Percentiles rank a stretch among this genome's conserved stretches.
These are phyloP conservation scores for Augochlora pura DNA, from an alignment of 1,140 invertebrate genomes.

Conservation along the genomic window DNA sequence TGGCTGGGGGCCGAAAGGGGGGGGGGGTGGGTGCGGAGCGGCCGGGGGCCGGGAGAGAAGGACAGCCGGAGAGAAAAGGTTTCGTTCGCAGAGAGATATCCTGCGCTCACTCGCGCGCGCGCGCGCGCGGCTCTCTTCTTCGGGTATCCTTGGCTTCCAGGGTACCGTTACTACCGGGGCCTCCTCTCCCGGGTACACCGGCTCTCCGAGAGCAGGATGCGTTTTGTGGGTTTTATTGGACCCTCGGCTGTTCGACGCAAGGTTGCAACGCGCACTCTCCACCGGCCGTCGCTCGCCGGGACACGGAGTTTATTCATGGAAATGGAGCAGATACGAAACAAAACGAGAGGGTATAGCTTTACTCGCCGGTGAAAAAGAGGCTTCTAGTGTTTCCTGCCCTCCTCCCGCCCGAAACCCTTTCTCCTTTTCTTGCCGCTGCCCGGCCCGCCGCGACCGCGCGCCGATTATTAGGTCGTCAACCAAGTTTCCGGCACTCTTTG, in stretches of 20 bases:
- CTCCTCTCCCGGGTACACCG: conserved; percentile 8
- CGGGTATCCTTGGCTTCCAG: conserved; percentile 42
- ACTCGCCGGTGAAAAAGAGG: conserved; percentile 33
- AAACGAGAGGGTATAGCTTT: conserved; percentile 44
- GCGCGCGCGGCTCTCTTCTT: conserved; percentile 15
- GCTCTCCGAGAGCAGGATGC: conserved; percentile 9
- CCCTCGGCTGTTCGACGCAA: conserved; percentile 15
- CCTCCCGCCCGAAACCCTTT: neutral
- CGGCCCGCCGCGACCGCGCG: too few relatives aligned
- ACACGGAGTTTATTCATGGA: conserved; percentile 33
- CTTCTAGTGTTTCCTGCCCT: conserved; percentile 31
- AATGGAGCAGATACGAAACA: conserved; percentile 45
- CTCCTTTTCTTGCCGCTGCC: neutral
- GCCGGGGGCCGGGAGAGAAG: neutral
- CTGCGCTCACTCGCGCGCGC: conserved; percentile 4
- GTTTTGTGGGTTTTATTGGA: conserved; percentile 43
- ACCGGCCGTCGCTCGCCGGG: neutral
- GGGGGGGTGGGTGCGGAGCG: too few relatives aligned
- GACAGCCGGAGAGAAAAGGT: neutral
- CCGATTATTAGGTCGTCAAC: too few relatives aligned
- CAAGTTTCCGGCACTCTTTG: too few relatives aligned
- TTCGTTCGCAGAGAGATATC: conserved; percentile 39
- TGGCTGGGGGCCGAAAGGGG: too few relatives aligned
- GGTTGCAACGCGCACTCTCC: conserved; percentile 26
- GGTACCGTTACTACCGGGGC: conserved; percentile 50